These are phyloP conservation scores for Microctonus aethiopoides DNA, from an alignment of 2,888 invertebrate species.

Conservation along the genomic window DNA sequence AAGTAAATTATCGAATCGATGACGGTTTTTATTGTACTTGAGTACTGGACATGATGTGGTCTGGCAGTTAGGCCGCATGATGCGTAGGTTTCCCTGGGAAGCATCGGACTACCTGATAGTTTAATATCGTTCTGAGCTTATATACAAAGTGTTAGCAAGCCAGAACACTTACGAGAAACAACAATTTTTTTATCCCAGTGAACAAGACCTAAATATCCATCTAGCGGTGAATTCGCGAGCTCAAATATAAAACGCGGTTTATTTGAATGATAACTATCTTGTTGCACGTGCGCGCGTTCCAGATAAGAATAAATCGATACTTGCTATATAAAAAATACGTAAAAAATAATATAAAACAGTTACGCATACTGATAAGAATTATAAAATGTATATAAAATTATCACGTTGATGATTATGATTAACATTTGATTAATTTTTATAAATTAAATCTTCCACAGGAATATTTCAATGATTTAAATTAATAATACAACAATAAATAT, in stretches of 20 bases:
- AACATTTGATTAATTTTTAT: no score
- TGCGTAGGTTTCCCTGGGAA: constrained; percentile 55
- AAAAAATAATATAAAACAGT: neutral
- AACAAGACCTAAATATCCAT: constrained; percentile 6
- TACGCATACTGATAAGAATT: no score
- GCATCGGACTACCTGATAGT: constrained; percentile 55
- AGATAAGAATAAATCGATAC: neutral
- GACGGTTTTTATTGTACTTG: constrained; percentile 44
- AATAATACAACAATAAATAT: no score
- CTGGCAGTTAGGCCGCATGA: constrained; percentile 50
- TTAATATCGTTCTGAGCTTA: constrained; percentile 35
- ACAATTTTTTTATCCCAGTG: no score
- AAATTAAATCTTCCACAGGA: no score
- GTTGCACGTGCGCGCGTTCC: neutral
- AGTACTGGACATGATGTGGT: constrained; percentile 50
- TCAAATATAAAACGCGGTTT: neutral
- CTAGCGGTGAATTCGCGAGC: neutral
- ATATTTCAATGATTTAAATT: no score
- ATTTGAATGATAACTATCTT: neutral
- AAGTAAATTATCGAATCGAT: constrained; percentile 45
- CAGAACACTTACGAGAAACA: constrained; percentile 45
- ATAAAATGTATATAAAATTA: no score
- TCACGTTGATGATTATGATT: no score
- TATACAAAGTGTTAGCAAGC: constrained; percentile 46
- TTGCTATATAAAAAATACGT: neutral